Evolutionary conservation across 2,888 invertebrate species (phyloP), one percentile per base, ranked within the genome.

Genomic region (Eudasyphora cyanicolor): DNA sequence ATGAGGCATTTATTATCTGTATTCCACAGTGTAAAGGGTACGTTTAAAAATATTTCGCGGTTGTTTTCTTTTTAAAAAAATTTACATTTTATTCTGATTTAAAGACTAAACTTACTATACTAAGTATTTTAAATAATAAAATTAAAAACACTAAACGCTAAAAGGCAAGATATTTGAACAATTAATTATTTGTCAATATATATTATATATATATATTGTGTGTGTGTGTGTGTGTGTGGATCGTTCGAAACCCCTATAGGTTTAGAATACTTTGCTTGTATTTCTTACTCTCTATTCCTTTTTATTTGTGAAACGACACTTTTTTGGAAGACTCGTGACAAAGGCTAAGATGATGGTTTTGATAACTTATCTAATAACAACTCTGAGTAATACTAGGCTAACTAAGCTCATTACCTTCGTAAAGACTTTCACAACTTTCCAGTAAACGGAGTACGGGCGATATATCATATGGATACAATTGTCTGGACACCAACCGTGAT

Each of bases 401-500:
- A 93, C 96, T 96, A 87, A 95, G 95, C 89, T 96, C 95, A 91
- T 96, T 96, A 2, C 96, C 96, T 92, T 97, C 97, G 91, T 97
- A 97, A 87, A 97, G 93, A 89, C 95, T 95, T 90, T 97, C 97
- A 89, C 97, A 97, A 86, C 95, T 95, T 91, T 96, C 96, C 86
- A 98, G 93, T 87, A 97, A 93, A 91, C 96, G 95, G 87, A 97
- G 93, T 79, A 98, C 96, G 54, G 97, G 97, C 88, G 95, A 96
- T 89, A 98, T 97, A 91, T 98, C 97, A 91, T 98, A 98, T 0
- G 97, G 97, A 91, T 97, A 97, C 70, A 97, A 92, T 86, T 96
- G 95, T 89, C 95, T 95, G 0, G 96, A 95, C 7, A 97, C 97
- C 86, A 97, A 92, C 89, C 96, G 94, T 87, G 96, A 96, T 86